Base-by-base conservation (phyloP, 2,113 vertebrate species). In the Nothocercus julius region DNA sequence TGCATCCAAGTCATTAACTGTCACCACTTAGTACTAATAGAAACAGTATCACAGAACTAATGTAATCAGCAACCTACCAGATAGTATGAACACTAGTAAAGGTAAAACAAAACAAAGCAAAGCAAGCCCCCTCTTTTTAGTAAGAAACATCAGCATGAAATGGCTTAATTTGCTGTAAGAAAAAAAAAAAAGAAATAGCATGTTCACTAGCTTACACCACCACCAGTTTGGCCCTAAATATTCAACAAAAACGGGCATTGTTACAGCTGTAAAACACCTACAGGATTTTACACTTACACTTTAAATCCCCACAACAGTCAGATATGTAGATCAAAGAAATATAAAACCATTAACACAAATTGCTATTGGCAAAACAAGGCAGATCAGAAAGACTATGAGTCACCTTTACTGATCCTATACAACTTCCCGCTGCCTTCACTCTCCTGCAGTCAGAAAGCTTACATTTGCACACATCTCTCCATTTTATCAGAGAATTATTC, bases 341-440 rank as follows among this genome's bases (percentile, higher is more conserved):
- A 56, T 7, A 81, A 92, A 95, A 68, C 32, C 75, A 94, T 85
- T 90, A 85, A 75, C 45, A 67, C 2, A 0, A 91, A 94, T 78
- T 83, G 87, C 94, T 86, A 82, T 38, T 76, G 91, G 87, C 87
- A 95, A 90, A 95, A 91, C 56, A 88, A 94, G 82, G 73, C 88
- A 86, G 82, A 91, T 85, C 77, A 92, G 42, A 94, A 56, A 87
- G 93, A 81, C 58, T 67, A 58, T 89, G 87, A 95, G 61, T 83
- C 67, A 95, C 83, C 61, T 72, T 91, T 67, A 85, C 79, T 24
- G 45, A 92, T 88, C 72, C 22, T 8, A 8, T 67, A 73, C 1
- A 5, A 80, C 80, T 85, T 70, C 61, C 63, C 32, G 92, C 56
- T 92, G 79, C 32, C 45, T 87, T 87, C 7, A 1, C 38, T 28